phyloP scores from a whole-genome alignment of 2,888 invertebrate genomes.

The Lepetodrilus schrolli region DNA sequence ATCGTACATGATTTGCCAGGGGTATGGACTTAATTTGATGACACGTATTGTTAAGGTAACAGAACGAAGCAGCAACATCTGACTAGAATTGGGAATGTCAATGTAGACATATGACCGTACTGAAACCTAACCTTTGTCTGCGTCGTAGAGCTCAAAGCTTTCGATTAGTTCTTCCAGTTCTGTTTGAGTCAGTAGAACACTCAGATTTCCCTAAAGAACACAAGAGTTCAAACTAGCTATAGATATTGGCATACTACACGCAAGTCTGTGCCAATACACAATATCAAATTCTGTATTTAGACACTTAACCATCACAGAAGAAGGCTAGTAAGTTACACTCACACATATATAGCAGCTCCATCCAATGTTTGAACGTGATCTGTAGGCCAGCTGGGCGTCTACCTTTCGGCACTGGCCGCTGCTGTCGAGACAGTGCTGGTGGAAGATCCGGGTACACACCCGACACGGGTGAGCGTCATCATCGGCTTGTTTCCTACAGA shows the following conservation, averaged over 20 bases:
- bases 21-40: too few relatives aligned
- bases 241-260: neutral
- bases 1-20: too few relatives aligned
- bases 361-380: constrained; percentile 34
- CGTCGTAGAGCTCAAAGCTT: constrained; percentile 45
- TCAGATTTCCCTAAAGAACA: constrained; percentile 41
- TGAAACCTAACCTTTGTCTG: constrained; percentile 42
- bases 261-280: too few relatives aligned
- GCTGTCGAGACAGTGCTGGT: constrained; percentile 35
- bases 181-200: constrained; percentile 40
- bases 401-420: constrained; percentile 33
- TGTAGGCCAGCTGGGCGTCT: constrained; percentile 27
- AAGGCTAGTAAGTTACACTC: constrained; percentile 18
- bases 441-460: constrained; percentile 41
- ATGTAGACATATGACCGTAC: too few relatives aligned
- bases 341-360: constrained; percentile 46
- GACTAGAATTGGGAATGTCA: too few relatives aligned
- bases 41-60: too few relatives aligned
- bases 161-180: constrained; percentile 45
- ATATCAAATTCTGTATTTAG: too few relatives aligned
- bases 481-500: constrained; percentile 33
- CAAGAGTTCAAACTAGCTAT: neutral
- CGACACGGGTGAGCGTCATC: constrained; percentile 40
- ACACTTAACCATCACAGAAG: neutral
- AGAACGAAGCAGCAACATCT: too few relatives aligned